A percentile compares a stretch with the other conserved stretches of the same genome.
Conservation (phyloP, 2,113 vertebrate genomes). For the Lonchura striata region DNA sequence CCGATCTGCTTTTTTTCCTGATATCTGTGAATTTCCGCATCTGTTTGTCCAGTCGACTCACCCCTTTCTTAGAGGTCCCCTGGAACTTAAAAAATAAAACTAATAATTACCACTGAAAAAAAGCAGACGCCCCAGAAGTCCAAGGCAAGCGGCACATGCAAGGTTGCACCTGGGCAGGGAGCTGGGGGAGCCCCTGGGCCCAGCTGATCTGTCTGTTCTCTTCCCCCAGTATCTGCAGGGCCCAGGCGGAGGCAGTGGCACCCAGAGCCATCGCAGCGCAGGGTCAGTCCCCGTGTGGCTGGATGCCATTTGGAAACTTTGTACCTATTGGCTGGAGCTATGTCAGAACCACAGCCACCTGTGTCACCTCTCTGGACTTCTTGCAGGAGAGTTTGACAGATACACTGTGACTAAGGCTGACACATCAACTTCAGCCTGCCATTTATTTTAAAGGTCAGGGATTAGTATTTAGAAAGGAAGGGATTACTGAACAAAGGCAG, state of each 20-base stretch:
- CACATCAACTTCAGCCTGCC: not conserved
- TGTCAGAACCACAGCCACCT: not conserved
- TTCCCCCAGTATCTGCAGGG: not conserved
- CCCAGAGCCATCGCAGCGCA: not conserved
- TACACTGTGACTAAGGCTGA: not conserved
- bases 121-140: constrained; percentile 31
- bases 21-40: constrained; percentile 95
- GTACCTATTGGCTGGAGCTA: not conserved
- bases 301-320: not conserved
- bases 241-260: not conserved
- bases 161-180: not conserved
- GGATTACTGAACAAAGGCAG: not conserved
- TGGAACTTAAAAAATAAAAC: constrained; percentile 77
- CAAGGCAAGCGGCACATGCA: not conserved
- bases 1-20: constrained; percentile 89
- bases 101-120: constrained; percentile 42
- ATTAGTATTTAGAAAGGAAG: not conserved
- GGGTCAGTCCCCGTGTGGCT: not conserved
- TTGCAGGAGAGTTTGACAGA: not conserved
- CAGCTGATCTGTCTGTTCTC: not conserved
- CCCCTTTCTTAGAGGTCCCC: constrained; percentile 91
- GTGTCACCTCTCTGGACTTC: not conserved
- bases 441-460: not conserved
- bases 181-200: not conserved
- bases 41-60: constrained; percentile 97